These are phyloP conservation scores for Puffinus mauretanicus DNA, from an alignment of 2,113 vertebrate genomes.

Conservation along the genomic window DNA sequence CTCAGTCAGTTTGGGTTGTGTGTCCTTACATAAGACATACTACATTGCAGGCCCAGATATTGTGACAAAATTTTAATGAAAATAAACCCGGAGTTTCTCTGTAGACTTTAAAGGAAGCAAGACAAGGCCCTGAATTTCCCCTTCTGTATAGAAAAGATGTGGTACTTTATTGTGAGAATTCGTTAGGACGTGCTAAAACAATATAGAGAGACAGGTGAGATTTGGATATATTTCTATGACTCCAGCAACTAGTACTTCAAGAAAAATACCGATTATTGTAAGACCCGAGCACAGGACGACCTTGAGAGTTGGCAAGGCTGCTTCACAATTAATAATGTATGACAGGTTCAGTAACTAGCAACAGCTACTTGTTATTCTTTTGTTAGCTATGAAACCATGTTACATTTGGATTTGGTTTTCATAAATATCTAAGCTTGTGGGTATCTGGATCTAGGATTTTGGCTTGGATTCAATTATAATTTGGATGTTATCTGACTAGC, in stretches of 20 bases:
- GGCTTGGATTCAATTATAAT: not conserved
- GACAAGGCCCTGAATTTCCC: not conserved
- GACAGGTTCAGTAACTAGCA: conserved; percentile 10
- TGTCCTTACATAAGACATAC: not conserved
- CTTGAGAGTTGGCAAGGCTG: not conserved
- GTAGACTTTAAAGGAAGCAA: not conserved
- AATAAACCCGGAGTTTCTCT: not conserved
- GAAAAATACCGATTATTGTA: not conserved
- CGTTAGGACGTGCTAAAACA: not conserved
- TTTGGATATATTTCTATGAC: not conserved
- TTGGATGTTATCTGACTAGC: conserved; percentile 24
- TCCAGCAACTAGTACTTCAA: not conserved
- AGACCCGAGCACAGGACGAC: not conserved
- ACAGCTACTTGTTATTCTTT: conserved; percentile 41
- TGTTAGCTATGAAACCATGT: not conserved
- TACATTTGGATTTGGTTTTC: conserved; percentile 40
- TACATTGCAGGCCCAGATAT: not conserved
- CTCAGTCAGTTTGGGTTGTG: not conserved
- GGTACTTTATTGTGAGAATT: not conserved
- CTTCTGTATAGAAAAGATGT: not conserved
- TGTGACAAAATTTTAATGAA: not conserved
- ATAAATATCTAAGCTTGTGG: conserved; percentile 6
- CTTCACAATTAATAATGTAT: not conserved
- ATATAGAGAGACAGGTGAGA: not conserved
- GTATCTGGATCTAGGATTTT: conserved; percentile 7